Conservation (phyloP, 2,113 vertebrate genomes). For the Erythrolamprus reginae region DNA sequence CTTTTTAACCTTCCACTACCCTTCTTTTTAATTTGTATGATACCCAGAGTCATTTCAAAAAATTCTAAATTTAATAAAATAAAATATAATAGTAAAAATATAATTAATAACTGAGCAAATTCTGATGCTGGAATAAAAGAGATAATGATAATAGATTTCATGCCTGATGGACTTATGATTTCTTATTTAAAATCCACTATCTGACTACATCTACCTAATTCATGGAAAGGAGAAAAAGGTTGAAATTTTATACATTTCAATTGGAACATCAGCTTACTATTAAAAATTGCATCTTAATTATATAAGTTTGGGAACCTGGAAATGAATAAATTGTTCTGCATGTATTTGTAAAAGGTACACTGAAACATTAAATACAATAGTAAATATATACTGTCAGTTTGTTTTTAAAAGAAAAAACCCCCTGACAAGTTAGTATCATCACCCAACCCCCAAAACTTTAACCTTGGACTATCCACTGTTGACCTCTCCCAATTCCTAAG, state of each 20-base stretch:
- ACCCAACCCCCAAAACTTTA: too few species aligned
- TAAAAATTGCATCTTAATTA: neutral
- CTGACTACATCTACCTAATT: neutral
- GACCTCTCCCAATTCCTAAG: too few species aligned
- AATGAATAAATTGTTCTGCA: neutral
- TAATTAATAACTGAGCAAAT: neutral
- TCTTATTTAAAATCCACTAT: neutral
- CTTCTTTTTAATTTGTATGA: neutral
- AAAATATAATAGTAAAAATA: neutral
- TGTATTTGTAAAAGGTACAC: neutral
- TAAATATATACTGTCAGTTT: neutral
- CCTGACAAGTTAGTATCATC: too few species aligned
- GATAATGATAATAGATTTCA: neutral
- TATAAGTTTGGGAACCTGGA: neutral
- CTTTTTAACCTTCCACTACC: neutral
- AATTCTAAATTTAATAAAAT: neutral
- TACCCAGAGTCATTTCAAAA: neutral
- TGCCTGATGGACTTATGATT: neutral
- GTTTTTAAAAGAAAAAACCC: neutral
- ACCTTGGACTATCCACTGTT: too few species aligned
- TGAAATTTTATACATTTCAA: neutral
- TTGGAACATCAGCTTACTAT: neutral
- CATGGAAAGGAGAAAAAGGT: neutral
- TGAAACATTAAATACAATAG: neutral
- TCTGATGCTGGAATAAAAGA: neutral